Conservation (phyloP, 1,140 invertebrate genomes). For the Caenorhabditis briggsae region DNA sequence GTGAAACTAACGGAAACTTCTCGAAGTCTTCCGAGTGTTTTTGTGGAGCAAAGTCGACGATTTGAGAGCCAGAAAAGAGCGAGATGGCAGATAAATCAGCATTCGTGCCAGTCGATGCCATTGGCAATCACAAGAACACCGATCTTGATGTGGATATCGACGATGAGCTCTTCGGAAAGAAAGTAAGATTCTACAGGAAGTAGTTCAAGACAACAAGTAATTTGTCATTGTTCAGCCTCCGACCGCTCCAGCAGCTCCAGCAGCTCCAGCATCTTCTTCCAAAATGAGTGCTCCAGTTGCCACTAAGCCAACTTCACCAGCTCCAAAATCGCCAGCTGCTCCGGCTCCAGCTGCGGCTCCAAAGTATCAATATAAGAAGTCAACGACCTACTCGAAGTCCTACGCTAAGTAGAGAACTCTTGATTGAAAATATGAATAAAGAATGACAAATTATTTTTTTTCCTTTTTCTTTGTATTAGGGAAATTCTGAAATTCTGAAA, state of each 20-base stretch:
- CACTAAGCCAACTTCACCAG: not conserved
- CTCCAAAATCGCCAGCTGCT: slow-evolving; percentile 1
- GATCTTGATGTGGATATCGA: slow-evolving; percentile 56
- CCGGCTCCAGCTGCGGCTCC: slow-evolving; percentile 3
- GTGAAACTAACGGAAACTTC: not conserved
- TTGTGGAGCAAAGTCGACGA: too few relatives aligned
- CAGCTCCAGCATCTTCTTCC: slow-evolving; percentile 8
- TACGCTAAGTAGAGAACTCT: slow-evolving; percentile 4
- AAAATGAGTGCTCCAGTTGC: not conserved
- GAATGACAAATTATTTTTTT: not conserved
- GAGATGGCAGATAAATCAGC: slow-evolving; percentile 58
- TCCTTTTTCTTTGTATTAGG: not conserved
- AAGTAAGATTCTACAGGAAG: not conserved
- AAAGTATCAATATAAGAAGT: slow-evolving; percentile 55
- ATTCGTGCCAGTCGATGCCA: slow-evolving; percentile 57
- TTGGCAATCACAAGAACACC: slow-evolving; percentile 36
- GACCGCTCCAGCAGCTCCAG: not conserved
- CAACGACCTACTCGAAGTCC: slow-evolving; percentile 24
- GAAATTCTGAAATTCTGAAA: too few relatives aligned
- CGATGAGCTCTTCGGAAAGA: slow-evolving; percentile 51
- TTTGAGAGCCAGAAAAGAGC: not conserved
- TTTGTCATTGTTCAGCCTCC: not conserved
- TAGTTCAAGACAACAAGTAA: not conserved
- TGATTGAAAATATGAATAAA: not conserved
- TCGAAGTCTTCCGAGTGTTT: not conserved